Percentiles rank a stretch among this genome's conserved stretches.
phyloP scores from a whole-genome alignment of 2,888 invertebrate genomes.

The Priocnemis perturbator region DNA sequence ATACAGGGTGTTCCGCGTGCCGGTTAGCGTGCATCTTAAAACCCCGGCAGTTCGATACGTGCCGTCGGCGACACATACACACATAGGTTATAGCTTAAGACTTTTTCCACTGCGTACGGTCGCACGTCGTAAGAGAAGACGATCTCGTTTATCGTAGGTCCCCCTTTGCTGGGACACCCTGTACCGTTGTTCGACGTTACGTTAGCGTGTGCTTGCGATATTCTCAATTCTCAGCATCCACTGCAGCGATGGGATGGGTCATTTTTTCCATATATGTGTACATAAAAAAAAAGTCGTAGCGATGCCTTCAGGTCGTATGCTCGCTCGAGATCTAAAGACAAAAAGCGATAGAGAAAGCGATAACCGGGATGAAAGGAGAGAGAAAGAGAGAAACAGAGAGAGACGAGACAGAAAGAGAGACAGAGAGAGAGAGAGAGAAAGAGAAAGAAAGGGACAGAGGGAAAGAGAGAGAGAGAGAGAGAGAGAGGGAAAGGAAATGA shows the following conservation, averaged over 20 bases:
- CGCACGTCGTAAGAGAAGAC: too few relatives aligned
- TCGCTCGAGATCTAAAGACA: slow-evolving; percentile 32
- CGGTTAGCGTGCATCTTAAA: slow-evolving; percentile 28
- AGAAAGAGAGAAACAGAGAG: slow-evolving; percentile 35
- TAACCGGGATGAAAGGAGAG: slow-evolving; percentile 24
- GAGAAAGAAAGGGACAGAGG: slow-evolving; percentile 29
- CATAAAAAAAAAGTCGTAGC: slow-evolving; percentile 51
- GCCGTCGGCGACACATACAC: slow-evolving; percentile 1
- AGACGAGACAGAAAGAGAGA: slow-evolving; percentile 45
- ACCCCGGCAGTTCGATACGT: slow-evolving; percentile 21
- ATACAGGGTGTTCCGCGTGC: slow-evolving; percentile 65
- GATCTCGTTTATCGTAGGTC: slow-evolving; percentile 3
- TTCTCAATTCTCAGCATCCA: slow-evolving; percentile 50
- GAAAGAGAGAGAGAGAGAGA: slow-evolving; percentile 38
- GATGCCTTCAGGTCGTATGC: slow-evolving; percentile 41
- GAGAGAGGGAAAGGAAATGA: slow-evolving; percentile 34
- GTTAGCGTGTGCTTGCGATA: slow-evolving; percentile 29
- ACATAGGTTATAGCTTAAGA: slow-evolving; percentile 2
- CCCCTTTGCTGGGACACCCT: slow-evolving; percentile 59
- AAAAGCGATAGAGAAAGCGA: slow-evolving; percentile 23
- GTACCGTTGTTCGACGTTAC: slow-evolving; percentile 52
- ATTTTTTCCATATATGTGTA: slow-evolving; percentile 33
- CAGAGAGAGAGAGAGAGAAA: slow-evolving; percentile 33
- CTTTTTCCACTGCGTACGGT: too few relatives aligned
- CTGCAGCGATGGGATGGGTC: slow-evolving; percentile 46